phyloP scores from a whole-genome alignment of 2,888 invertebrate genomes.

The Gymnoscelis rufifasciata region DNA sequence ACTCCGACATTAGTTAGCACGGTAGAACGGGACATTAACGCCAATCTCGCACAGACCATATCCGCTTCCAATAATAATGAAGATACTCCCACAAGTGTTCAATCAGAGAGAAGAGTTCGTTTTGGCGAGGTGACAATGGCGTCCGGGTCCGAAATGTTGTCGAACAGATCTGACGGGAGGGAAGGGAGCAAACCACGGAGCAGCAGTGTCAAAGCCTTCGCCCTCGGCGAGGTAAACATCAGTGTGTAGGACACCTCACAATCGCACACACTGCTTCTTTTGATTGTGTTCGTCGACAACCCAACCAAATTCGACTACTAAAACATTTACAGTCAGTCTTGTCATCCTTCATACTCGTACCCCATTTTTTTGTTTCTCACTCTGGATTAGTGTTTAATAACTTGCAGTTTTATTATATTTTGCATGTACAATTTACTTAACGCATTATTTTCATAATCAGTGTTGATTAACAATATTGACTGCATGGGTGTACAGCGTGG shows the following conservation, averaged over 20 bases:
- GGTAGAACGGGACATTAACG: constrained; percentile 59
- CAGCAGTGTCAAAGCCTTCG: constrained; percentile 77
- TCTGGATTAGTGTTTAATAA: constrained; percentile 54
- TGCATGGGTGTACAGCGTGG: constrained; percentile 74
- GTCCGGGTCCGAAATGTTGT: constrained; percentile 57
- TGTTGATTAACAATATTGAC: constrained; percentile 54
- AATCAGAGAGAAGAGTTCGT: constrained; percentile 73
- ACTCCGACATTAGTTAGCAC: constrained; percentile 48
- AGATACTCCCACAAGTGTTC: constrained; percentile 59
- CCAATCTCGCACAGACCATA: constrained; percentile 56
- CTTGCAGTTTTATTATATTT: constrained; percentile 70
- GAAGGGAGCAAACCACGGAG: constrained; percentile 71
- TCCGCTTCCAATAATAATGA: constrained; percentile 44
- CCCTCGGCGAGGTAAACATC: constrained; percentile 78
- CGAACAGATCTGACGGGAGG: constrained; percentile 59
- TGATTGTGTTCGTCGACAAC: constrained; percentile 77
- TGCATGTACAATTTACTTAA: constrained; percentile 65
- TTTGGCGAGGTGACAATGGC: constrained; percentile 71
- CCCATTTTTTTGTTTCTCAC: constrained; percentile 53
- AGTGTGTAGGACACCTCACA: constrained; percentile 68
- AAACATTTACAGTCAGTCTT: constrained; percentile 43
- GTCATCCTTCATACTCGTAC: constrained; percentile 55
- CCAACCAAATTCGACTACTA: constrained; percentile 57
- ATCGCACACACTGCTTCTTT: constrained; percentile 69
- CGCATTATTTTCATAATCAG: constrained; percentile 46